phyloP scores from a whole-genome alignment of 2,113 vertebrate genomes.

The Ginglymostoma cirratum region DNA sequence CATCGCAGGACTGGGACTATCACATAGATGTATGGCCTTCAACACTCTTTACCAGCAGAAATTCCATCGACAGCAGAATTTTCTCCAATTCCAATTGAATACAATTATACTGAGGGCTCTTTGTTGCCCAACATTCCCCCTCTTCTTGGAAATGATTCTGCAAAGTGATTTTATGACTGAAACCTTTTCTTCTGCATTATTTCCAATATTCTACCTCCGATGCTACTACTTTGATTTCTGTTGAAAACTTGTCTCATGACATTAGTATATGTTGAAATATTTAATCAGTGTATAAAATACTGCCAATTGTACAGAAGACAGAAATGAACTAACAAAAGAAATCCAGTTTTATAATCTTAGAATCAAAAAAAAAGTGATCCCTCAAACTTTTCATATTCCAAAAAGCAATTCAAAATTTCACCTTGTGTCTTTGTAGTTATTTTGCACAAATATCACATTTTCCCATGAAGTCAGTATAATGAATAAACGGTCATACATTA shows the following conservation, averaged over 20 bases:
- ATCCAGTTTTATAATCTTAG: neutral
- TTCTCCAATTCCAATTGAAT: neutral
- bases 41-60: neutral
- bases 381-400: neutral
- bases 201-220: neutral
- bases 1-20: neutral
- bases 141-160: neutral
- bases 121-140: neutral
- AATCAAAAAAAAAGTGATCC: neutral
- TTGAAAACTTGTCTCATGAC: neutral
- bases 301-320: neutral
- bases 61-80: neutral
- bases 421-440: neutral
- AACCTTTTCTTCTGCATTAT: neutral
- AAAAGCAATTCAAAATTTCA: neutral
- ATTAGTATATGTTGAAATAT: neutral
- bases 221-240: neutral
- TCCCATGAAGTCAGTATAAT: neutral
- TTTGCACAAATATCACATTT: neutral
- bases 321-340: neutral
- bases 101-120: neutral
- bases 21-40: too few species aligned
- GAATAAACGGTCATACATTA: slow-evolving; percentile 31
- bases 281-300: neutral
- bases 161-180: neutral